Base-by-base conservation (phyloP, 1,140 invertebrate genomes). In the Drosophila truncata region DNA sequence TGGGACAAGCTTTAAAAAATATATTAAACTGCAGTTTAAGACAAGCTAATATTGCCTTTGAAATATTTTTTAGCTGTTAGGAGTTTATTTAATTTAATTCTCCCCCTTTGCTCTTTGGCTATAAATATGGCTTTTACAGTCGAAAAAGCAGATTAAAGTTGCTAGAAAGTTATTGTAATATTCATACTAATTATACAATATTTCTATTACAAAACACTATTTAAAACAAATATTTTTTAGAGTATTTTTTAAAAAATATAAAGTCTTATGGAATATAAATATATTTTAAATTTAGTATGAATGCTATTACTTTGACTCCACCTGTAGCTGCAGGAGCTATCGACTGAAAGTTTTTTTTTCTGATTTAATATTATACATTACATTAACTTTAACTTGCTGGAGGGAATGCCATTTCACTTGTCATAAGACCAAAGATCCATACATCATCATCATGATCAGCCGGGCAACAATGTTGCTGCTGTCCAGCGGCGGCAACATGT, bases 361-460 rank as follows among this genome's bases (percentile, higher is more conserved):
- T 46, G 47, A 27, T 73, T 79, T 80, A 87, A 82, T 80, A 59
- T 79, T 70, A 86, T 82, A 79, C 82, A 72, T 86, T 74, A 79
- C 78, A 86, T 86, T 75, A 71, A 76, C 41, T 60, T 35, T 70
- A 67, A 63, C 55, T 46, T 47, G 33, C 61, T 23, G 11, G 41
- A 29, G 58, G 81, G 59, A 52, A 57, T 54, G 78, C 57, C 69
- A 50, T 82, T 87, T 85, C 82, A 71, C 74, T 75, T 86, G 82
- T 86, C 75, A 79, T 67, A 80, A 77, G 58, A 29, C 54, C 33
- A 20, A 59, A 31, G 29, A 59, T 47, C 31, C 25, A 47, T 50
- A 35, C 31, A 63, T 71, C 27, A 52, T 70, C 23, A 42, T 35
- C 14, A 29, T 25, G 65, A 49, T 47, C 35, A 41, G 20, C 9